Evolutionary conservation across 2,113 vertebrate genomes (phyloP).

Genomic region (Mormyrus iriodes): DNA sequence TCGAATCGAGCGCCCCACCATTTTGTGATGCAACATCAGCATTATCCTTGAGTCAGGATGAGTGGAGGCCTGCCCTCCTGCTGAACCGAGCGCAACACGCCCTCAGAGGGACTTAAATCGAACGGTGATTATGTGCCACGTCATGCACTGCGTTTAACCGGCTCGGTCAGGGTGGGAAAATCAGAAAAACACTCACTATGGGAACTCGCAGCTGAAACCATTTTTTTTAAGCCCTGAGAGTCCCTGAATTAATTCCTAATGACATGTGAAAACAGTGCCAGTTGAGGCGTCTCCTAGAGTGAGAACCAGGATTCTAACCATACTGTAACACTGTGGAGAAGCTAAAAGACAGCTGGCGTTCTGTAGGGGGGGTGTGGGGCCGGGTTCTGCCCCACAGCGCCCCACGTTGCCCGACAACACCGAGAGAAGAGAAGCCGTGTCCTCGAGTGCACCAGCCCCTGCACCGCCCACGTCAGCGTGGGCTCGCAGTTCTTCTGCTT

Average conservation of each 20-base stretch:
- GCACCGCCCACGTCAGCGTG: not conserved
- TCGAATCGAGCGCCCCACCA: not conserved
- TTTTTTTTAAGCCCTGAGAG: conserved; percentile 30
- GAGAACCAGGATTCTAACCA: not conserved
- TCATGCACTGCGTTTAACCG: conserved; percentile 58
- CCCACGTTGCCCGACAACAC: not conserved
- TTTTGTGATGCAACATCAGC: not conserved
- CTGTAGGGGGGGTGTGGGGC: not conserved
- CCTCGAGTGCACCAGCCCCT: not conserved
- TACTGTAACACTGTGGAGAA: not conserved
- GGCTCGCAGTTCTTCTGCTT: not conserved
- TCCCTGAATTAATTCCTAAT: not conserved
- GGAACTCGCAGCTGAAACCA: conserved; percentile 60
- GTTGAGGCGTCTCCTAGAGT: not conserved
- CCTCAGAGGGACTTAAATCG: conserved; percentile 38
- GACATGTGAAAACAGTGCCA: not conserved
- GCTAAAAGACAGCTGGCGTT: not conserved
- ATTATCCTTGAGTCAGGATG: not conserved
- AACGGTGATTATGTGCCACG: conserved; percentile 50
- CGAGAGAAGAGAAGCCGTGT: not conserved
- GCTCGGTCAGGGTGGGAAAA: conserved; percentile 43
- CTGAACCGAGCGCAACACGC: conserved; percentile 37
- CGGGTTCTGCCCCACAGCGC: not conserved
- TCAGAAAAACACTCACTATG: conserved; percentile 50
- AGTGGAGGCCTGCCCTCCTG: conserved; percentile 12